A percentile compares a stretch with the other conserved stretches of the same genome.
These are phyloP conservation scores for Oligia fasciuncula DNA, from an alignment of 2,888 invertebrate species.

Conservation along the genomic window DNA sequence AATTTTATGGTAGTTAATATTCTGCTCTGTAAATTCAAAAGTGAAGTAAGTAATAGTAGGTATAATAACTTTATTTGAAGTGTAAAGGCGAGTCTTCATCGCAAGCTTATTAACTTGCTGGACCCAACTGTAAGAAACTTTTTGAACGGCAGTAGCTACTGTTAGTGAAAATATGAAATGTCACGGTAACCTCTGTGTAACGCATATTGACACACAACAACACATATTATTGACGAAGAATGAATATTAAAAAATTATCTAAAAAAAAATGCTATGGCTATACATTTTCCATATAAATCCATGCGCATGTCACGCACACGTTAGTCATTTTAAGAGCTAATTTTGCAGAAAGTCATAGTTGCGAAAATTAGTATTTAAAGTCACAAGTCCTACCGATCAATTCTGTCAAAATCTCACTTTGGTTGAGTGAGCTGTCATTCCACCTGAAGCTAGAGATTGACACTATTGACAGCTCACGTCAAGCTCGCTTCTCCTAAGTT, in stretches of 20 bases:
- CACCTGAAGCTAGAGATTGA: too few relatives aligned
- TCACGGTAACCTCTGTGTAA: not conserved
- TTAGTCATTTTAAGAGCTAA: not conserved
- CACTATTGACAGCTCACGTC: too few relatives aligned
- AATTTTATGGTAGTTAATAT: conserved; percentile 60
- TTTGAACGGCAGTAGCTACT: not conserved
- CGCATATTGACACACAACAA: not conserved
- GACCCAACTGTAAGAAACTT: too few relatives aligned
- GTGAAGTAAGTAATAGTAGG: conserved; percentile 23
- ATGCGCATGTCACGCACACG: too few relatives aligned
- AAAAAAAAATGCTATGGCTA: not conserved
- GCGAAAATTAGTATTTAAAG: not conserved
- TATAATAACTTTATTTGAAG: conserved; percentile 48
- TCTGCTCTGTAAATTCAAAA: conserved; percentile 40
- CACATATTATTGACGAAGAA: not conserved
- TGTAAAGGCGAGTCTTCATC: not conserved
- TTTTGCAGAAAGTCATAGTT: not conserved
- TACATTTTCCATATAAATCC: not conserved
- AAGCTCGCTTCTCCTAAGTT: too few relatives aligned
- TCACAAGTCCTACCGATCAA: too few relatives aligned
- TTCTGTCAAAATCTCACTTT: not conserved
- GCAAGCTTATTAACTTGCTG: not conserved
- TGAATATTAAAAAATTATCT: not conserved
- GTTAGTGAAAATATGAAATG: not conserved
- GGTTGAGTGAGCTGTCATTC: too few relatives aligned